Percentiles rank a stretch among this genome's conserved stretches.
phyloP scores from a whole-genome alignment of 2,888 invertebrate genomes.

The Cantharis lateralis region DNA sequence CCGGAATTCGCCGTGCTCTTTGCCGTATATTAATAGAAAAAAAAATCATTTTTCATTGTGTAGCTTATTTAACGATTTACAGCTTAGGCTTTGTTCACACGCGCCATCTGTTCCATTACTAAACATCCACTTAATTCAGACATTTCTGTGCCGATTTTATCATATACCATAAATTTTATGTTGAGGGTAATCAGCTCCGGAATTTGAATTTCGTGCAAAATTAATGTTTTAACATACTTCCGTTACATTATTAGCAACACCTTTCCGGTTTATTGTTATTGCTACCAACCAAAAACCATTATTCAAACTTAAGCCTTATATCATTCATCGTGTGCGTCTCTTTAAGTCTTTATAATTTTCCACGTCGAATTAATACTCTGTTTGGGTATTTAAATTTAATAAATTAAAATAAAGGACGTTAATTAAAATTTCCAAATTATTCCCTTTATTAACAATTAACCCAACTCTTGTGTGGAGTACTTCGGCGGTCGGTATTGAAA shows the following conservation, averaged over 20 bases:
- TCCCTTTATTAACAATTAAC: background rate
- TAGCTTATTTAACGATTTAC: constrained; percentile 10
- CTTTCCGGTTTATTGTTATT: constrained; percentile 5
- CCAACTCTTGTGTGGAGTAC: background rate
- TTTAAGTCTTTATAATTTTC: background rate
- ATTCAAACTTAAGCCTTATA: constrained; percentile 2
- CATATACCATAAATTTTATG: constrained; percentile 24
- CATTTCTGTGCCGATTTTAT: constrained; percentile 24
- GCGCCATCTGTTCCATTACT: constrained; percentile 20
- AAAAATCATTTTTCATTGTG: constrained; percentile 25
- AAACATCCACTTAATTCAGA: constrained; percentile 23
- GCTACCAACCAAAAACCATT: constrained; percentile 1
- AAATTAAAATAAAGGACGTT: background rate
- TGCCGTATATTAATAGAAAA: constrained; percentile 20
- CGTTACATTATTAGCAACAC: constrained; percentile 3
- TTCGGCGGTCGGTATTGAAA: background rate
- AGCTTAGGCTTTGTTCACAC: constrained; percentile 11
- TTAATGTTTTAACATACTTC: constrained; percentile 25
- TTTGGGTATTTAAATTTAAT: background rate
- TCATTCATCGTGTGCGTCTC: background rate
- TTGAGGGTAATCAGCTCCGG: constrained; percentile 19
- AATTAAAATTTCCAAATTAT: background rate
- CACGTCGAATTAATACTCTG: background rate
- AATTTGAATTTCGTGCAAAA: constrained; percentile 18
- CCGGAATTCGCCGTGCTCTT: background rate